Evolutionary conservation across 2,113 vertebrate genomes (phyloP).

Genomic region (Gymnocephalus cernua): DNA sequence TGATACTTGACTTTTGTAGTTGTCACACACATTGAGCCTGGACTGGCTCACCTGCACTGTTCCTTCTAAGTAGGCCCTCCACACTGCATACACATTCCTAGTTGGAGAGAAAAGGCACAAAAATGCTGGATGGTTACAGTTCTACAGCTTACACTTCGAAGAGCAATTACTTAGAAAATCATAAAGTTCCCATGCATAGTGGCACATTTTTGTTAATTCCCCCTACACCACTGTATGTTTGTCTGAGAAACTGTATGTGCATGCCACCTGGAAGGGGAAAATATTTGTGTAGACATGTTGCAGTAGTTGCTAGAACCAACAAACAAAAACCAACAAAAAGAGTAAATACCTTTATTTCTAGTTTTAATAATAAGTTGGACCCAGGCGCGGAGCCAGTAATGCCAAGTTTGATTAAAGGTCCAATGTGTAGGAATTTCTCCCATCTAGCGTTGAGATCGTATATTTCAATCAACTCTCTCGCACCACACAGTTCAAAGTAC

Average conservation of each 20-base stretch:
- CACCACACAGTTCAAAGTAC: no score
- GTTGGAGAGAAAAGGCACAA: conserved; percentile 50
- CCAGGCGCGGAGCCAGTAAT: no score
- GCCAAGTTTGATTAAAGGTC: no score
- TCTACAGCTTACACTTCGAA: neutral
- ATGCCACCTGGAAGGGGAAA: neutral
- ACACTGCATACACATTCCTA: conserved; percentile 97
- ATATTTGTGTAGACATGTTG: conserved; percentile 6
- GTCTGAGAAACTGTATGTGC: neutral
- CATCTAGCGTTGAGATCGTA: no score
- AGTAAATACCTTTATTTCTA: conserved; percentile 13
- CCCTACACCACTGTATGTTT: neutral
- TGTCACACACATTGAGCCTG: conserved; percentile 95
- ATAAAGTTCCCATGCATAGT: neutral
- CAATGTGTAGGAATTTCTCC: no score
- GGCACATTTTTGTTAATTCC: conserved; percentile 6
- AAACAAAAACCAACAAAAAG: neutral
- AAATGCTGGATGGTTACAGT: neutral
- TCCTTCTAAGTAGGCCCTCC: conserved; percentile 96
- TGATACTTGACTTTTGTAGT: conserved; percentile 95
- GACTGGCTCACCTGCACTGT: conserved; percentile 96
- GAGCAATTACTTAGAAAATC: neutral
- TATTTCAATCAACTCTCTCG: no score
- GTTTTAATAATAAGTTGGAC: conserved; percentile 12
- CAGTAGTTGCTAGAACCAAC: neutral